Evolutionary conservation across 2,113 vertebrate genomes (phyloP), one percentile per base, ranked within the genome.

Genomic region (Uria aalge): DNA sequence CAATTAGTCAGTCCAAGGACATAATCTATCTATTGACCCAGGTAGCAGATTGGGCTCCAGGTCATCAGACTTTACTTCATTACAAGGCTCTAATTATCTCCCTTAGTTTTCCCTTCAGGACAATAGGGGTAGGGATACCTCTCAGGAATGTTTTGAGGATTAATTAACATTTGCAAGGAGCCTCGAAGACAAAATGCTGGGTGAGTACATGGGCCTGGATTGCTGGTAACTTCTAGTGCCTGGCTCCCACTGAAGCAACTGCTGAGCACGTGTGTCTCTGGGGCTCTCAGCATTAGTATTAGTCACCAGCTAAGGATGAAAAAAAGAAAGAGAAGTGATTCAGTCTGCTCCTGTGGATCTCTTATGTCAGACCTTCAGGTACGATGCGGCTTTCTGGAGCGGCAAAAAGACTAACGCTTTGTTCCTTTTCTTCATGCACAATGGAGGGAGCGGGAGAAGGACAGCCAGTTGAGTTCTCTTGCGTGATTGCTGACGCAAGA

Each of bases 91-190:
- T 89, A 94, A 94, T 96, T 96, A 76, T 84, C 74, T 91, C 45
- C 64, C 45, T 91, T 53, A 50, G 48, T 92, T 96, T 94, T 96
- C 32, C 77, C 67, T 95, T 91, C 84, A 85, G 96, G 74, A 92
- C 57, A 69, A 47, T 23, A 73, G 8, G 73, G 69, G 69, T 81
- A 90, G 77, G 66, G 69, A 53, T 79, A 79, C 74, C 68, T 92
- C 62, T 94, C 83, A 96, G 92, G 77, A 94, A 79, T 50, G 43
- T 79, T 59, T 57, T 66, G 86, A 85, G 81, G 32, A 73, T 90
- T 88, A 94, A 87, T 87, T 94, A 92, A 68, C 2, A 2, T 69
- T 90, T 88, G 19, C 34, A 40, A 23, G 40, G 52, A 84, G 32
- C 52, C 41, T 88, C 72, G 56, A 53, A 85, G 64, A 68, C 50